Base-by-base conservation (phyloP, 2,113 vertebrate species). In the Prionailurus viverrinus region DNA sequence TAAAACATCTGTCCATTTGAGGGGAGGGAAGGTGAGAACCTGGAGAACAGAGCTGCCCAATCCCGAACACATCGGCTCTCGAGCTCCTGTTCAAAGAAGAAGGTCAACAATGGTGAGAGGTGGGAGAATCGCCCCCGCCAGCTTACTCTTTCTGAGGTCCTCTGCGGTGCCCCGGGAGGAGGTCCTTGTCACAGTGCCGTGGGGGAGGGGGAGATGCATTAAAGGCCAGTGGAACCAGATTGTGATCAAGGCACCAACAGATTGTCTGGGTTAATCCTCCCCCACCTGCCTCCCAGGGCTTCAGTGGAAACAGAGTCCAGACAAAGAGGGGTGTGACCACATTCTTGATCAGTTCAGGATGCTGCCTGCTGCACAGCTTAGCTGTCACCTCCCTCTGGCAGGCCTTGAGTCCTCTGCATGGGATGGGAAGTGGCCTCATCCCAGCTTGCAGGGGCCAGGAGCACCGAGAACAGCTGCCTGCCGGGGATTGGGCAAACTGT, bases 11-110 rank as follows among this genome's bases (percentile, higher is more conserved):
- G 25, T 73, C 45, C 39, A 4, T 51, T 23, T 18, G n/a, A 53
- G 69, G 2, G 1, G 19, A 87, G 76, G 36, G 29, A 18, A 48
- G 81, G 45, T 0, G 0, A 61, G n/a, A n/a, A 10, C 74, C 63
- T 63, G 18, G 63, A 83, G 66, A 89, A 36, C 39, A 65, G 23
- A 55, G 31, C 27, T 25, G 3, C 21, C 74, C 41, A 31, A 78
- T 33, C 41, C 41, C 48, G 39, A 29, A 58, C 61, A 63, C 1
- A 45, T 18, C 3, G 48, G 58, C 15, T 66, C 33, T 93, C 4
- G 3, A 74, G 12, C 58, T 69, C 36, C 63, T 21, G 8, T 51
- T 87, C 55, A 69, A 51, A 91, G 81, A 71, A 73, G 13, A 51
- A 48, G 31, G 27, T 81, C 65, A 55, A 0, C 7, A 3, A 14